Conservation (phyloP, 2,888 invertebrate genomes). For the Lasioglossum lativentre region DNA sequence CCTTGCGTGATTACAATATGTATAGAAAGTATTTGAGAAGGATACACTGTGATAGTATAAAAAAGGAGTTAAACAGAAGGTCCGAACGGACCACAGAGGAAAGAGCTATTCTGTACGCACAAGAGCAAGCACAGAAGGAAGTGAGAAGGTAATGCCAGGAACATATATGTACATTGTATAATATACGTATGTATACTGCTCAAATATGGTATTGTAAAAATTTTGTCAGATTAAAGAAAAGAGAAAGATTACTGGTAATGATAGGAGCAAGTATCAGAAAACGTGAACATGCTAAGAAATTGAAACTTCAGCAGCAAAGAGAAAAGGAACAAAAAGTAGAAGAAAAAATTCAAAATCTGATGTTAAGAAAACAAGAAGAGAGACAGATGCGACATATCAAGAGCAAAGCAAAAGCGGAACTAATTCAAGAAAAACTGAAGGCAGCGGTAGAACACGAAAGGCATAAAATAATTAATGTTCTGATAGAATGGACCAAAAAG, state of each 20-base stretch:
- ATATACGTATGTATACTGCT: background rate
- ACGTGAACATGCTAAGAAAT: conserved; percentile 46
- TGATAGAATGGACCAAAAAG: conserved; percentile 69
- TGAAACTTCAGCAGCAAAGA: conserved; percentile 35
- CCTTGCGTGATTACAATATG: conserved; percentile 84
- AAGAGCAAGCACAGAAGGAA: conserved; percentile 71
- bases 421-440: conserved; percentile 53
- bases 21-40: conserved; percentile 83
- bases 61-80: conserved; percentile 68
- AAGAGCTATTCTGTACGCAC: conserved; percentile 67
- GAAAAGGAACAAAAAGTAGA: conserved; percentile 52
- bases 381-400: conserved; percentile 26
- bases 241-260: conserved; percentile 48
- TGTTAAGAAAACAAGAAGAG: conserved; percentile 34
- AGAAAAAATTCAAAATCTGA: conserved; percentile 46
- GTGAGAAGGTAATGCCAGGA: conserved; percentile 62
- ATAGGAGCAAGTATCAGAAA: conserved; percentile 45
- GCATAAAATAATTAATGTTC: conserved; percentile 64
- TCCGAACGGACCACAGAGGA: conserved; percentile 59
- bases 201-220: background rate
- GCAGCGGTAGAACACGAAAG: conserved; percentile 58
- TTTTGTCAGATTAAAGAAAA: conserved; percentile 59
- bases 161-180: background rate
- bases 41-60: conserved; percentile 75
- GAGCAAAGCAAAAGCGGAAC: conserved; percentile 22